Conservation (phyloP, 1,140 invertebrate species). For the Papilio machaon region DNA sequence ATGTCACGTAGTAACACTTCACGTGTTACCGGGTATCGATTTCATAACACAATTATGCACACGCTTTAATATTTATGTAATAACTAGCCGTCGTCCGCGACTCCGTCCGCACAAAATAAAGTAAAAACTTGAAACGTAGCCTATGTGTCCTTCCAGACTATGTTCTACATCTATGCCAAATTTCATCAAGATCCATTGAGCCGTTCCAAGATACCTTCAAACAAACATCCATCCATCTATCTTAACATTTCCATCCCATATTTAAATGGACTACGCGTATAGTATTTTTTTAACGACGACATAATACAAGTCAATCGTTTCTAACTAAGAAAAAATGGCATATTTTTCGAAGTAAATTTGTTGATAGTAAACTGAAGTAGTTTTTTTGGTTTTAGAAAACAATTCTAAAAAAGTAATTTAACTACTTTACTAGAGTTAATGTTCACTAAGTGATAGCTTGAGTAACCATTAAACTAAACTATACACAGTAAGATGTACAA, state of each 20-base stretch:
- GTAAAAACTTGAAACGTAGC: too few species aligned
- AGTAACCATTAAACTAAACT: neutral
- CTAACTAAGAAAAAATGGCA: neutral
- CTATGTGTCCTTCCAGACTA: too few species aligned
- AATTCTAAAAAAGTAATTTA: too few species aligned
- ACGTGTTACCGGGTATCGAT: constrained; percentile 13
- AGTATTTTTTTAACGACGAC: neutral
- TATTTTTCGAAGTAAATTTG: neutral
- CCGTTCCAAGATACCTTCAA: too few species aligned
- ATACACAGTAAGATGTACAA: too few species aligned
- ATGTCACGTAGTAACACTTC: constrained; percentile 21
- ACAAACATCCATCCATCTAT: too few species aligned
- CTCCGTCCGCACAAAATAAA: too few species aligned
- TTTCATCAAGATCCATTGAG: too few species aligned
- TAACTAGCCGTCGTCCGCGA: neutral
- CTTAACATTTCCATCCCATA: neutral
- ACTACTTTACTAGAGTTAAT: neutral
- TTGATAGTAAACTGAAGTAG: neutral
- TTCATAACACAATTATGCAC: constrained; percentile 20
- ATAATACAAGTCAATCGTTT: neutral
- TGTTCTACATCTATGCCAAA: too few species aligned
- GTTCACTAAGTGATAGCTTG: neutral
- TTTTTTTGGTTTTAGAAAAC: too few species aligned
- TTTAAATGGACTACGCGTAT: neutral
- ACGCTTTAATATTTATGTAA: constrained; percentile 17